These are phyloP conservation scores for Hemitrygon akajei DNA, from an alignment of 2,797 vertebrate genomes.

Conservation along the genomic window DNA sequence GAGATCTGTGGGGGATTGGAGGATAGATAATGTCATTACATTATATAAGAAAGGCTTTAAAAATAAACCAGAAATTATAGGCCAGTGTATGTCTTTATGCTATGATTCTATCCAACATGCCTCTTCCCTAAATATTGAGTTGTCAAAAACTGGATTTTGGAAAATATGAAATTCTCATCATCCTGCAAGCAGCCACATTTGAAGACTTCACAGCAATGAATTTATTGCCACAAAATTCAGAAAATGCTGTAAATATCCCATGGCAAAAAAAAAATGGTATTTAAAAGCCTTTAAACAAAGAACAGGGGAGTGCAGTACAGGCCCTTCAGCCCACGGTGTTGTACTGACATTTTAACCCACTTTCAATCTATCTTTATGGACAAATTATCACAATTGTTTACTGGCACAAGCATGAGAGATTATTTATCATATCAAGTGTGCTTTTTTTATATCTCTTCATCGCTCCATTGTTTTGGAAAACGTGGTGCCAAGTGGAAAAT, in stretches of 20 bases:
- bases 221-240: background rate
- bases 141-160: background rate
- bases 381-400: background rate
- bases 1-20: no score
- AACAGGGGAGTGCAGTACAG: no score
- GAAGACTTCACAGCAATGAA: background rate
- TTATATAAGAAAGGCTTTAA: no score
- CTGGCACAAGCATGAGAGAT: background rate
- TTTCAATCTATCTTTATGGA: background rate
- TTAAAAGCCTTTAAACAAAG: no score
- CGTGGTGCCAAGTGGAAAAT: background rate
- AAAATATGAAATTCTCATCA: background rate
- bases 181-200: background rate
- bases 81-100: background rate
- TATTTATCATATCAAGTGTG: background rate
- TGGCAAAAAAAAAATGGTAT: background rate
- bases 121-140: background rate
- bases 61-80: no score
- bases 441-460: background rate
- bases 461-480: background rate
- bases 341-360: no score
- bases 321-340: no score
- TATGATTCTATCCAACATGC: background rate
- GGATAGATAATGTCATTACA: no score
- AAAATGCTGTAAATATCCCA: background rate